These are phyloP conservation scores for Nibea albiflora DNA, from an alignment of 2,113 vertebrate genomes.

Conservation along the genomic window DNA sequence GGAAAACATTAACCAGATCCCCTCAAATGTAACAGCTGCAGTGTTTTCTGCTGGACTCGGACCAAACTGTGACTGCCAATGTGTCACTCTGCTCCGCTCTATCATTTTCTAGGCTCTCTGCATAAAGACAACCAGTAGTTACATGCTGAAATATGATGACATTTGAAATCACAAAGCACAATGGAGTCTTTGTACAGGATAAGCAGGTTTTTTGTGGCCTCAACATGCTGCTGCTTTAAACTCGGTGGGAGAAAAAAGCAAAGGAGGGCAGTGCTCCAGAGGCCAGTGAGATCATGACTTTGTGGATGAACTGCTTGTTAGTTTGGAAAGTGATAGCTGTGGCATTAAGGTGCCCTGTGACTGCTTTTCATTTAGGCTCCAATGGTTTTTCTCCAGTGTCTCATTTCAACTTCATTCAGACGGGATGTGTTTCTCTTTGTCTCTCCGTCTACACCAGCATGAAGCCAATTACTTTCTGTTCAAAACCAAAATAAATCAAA, in stretches of 20 bases:
- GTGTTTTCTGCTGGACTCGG: conserved; percentile 6
- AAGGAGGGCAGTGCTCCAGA: neutral
- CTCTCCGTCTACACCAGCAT: no score
- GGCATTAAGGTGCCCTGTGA: neutral
- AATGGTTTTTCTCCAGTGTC: neutral
- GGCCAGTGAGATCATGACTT: neutral
- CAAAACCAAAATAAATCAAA: neutral
- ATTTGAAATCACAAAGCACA: conserved; percentile 44
- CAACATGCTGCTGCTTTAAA: conserved; percentile 2
- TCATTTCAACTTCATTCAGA: neutral
- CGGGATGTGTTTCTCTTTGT: neutral
- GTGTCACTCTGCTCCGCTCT: conserved; percentile 42
- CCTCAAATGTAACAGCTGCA: neutral
- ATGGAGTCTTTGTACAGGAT: conserved; percentile 22
- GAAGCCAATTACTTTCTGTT: neutral
- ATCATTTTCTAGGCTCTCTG: conserved; percentile 30
- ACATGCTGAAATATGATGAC: conserved; percentile 47
- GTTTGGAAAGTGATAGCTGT: neutral
- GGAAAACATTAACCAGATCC: neutral
- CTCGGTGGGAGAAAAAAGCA: neutral
- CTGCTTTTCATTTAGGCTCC: neutral
- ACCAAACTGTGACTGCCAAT: conserved; percentile 24
- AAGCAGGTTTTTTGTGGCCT: neutral
- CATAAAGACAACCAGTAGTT: conserved; percentile 31
- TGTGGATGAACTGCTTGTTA: neutral